Evolutionary conservation across 2,113 vertebrate species (phyloP), one percentile per base, ranked within the genome.

Genomic region (Corythaixoides concolor): DNA sequence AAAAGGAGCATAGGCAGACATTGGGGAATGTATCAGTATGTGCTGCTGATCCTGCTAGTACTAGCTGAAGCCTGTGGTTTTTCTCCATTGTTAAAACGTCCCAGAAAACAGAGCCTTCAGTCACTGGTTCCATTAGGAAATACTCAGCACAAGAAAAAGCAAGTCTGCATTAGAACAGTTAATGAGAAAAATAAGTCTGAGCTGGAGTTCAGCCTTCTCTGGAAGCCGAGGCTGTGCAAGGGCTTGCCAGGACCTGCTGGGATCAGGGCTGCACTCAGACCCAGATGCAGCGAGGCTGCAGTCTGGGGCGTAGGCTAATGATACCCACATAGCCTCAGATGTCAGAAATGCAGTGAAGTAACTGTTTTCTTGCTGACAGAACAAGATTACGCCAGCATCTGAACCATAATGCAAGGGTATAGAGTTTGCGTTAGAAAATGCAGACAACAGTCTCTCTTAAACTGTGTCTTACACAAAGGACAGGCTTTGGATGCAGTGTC

Each of bases 121-220:
- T 91, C 58, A 78, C 68, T 78, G 80, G 87, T 94, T 94, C 77
- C 77, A 69, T 88, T 85, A 85, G 74, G 60, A 95, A 91, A 88
- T 67, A 81, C 2, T 9, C 76, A 21, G 47, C 60, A 75, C 30
- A 91, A 95, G 77, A 83, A 89, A 62, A 73, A 81, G 35, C 58
- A 96, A 83, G 72, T 50, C 75, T 19, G 30, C 1, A 0, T 95
- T 93, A 85, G 95, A 97, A 95, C 91, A 93, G 84, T 82, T 97
- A 96, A 96, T 91, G 70, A 96, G 74, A 95, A 97, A 96, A 96
- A 91, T 91, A 93, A 95, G 70, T 73, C 62, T 67, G 83, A 94
- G 85, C 58, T 96, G 81, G 58, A 95, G 62, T 88, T 90, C 89
- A 79, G 91, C 91, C 78, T 64, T 53, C 45, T 75, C 62, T 89